Base-by-base conservation (phyloP, 2,113 vertebrate species). In the Podarcis cretensis region DNA sequence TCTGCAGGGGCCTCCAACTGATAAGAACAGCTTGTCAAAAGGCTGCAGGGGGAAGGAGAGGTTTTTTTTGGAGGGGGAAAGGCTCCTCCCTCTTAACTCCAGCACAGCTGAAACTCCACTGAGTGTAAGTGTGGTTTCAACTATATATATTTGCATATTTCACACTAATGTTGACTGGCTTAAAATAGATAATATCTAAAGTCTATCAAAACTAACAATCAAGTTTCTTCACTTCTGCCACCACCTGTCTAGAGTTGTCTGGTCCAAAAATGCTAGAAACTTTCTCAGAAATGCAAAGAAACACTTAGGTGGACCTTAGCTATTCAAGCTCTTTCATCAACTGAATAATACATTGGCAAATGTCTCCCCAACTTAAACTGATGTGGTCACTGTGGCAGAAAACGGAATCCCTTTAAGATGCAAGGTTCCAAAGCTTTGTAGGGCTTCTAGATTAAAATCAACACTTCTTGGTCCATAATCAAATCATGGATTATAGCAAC, bases 401-500 rank as follows among this genome's bases (percentile, higher is more conserved):
- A 87, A 57, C 25, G 2, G 14, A 76, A 77, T 86, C 14, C 79
- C 68, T 71, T 90, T 86, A 76, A n/a, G 48, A 77, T 74, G 14
- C 35, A 0, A 6, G 81, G 3, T 89, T 84, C 80, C 35, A 81
- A 63, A 32, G 43, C 66, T 8, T 78, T 86, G 18, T 76, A 1
- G 0, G 10, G 4, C 80, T 83, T 83, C 43, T 78, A 90, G 85
- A 0, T 63, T 54, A 81, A 84, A 81, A 85, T 66, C 63, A 85
- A 63, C 25, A 20, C 30, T 21, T 0, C 0, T 76, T 73, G 18
- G 14, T 89, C 66, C 6, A 10, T 80, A 85, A 69, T 85, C 20
- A 69, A 83, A 92, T 92, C 81, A 57, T 63, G 68, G 16, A 83
- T 66, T 86, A 88, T 59, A 40, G 69, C 86, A 86, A 76, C 69